phyloP scores from a whole-genome alignment of 37 sponge, comb jelly and placozoan species.

The Halichondria panicea region DNA sequence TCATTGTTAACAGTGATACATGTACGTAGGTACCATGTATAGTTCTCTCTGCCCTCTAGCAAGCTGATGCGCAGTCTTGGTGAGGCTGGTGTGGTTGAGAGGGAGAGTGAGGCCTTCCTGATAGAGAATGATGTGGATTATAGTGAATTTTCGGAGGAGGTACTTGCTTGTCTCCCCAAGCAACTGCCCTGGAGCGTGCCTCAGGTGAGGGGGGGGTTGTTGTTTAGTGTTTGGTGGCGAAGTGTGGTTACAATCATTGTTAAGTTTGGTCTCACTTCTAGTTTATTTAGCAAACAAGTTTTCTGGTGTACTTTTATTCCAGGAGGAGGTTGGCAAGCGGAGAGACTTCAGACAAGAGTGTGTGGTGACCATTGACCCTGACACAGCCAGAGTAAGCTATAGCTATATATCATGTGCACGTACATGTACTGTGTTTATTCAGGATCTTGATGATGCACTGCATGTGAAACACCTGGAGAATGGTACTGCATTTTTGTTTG shows the following conservation, averaged over 20 bases:
- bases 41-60: constrained; percentile 31
- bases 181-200: constrained; percentile 76
- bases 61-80: constrained; percentile 75
- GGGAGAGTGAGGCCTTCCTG: constrained; percentile 87
- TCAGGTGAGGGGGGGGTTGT: constrained; percentile 19
- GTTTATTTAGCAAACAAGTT: not conserved
- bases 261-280: not conserved
- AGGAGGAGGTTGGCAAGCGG: constrained; percentile 62
- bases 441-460: constrained; percentile 98
- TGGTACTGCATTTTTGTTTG: constrained; percentile 17
- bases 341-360: constrained; percentile 87
- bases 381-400: constrained; percentile 69
- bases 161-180: constrained; percentile 60
- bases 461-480: constrained; percentile 67
- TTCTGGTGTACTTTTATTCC: not conserved
- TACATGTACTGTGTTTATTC: not conserved
- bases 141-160: constrained; percentile 57
- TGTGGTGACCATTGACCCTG: constrained; percentile 93
- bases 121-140: constrained; percentile 73
- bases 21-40: not conserved
- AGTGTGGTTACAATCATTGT: not conserved
- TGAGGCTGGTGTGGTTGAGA: constrained; percentile 77
- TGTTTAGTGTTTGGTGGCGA: not conserved
- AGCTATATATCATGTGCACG: not conserved
- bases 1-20: no score